Evolutionary conservation across 1,140 invertebrate species (phyloP).

Genomic region (Orchestia grillus): DNA sequence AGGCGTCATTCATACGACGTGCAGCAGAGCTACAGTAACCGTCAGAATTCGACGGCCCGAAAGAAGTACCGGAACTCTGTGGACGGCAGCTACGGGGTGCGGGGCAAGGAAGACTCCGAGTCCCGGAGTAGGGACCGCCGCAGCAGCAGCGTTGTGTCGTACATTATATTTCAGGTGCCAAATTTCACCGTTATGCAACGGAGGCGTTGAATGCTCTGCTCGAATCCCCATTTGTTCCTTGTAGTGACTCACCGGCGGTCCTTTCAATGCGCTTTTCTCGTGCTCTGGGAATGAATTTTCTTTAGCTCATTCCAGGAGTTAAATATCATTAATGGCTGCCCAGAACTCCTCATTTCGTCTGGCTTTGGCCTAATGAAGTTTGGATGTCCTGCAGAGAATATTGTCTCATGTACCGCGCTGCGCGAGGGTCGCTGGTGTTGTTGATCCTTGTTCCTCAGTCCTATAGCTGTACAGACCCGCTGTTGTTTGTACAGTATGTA

Average conservation of each 20-base stretch:
- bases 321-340: not conserved
- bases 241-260: not conserved
- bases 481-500: not conserved
- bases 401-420: not conserved
- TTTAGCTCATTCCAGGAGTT: not conserved
- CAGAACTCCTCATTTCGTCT: not conserved
- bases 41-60: not conserved
- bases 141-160: conserved; percentile 48
- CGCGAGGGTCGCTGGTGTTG: not conserved
- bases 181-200: not conserved
- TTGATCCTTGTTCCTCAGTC: not conserved
- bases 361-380: not conserved
- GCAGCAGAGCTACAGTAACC: not conserved
- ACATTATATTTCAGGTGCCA: conserved; percentile 47
- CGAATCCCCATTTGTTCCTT: not conserved
- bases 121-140: not conserved
- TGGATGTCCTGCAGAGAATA: too few species aligned
- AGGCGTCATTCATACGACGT: conserved; percentile 44
- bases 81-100: not conserved
- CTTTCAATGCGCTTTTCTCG: not conserved
- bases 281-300: not conserved
- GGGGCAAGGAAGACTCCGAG: not conserved
- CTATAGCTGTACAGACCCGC: not conserved
- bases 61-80: conserved; percentile 45
- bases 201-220: not conserved